Base-by-base conservation (phyloP, 2,888 invertebrate species). In the Mamestra brassicae region DNA sequence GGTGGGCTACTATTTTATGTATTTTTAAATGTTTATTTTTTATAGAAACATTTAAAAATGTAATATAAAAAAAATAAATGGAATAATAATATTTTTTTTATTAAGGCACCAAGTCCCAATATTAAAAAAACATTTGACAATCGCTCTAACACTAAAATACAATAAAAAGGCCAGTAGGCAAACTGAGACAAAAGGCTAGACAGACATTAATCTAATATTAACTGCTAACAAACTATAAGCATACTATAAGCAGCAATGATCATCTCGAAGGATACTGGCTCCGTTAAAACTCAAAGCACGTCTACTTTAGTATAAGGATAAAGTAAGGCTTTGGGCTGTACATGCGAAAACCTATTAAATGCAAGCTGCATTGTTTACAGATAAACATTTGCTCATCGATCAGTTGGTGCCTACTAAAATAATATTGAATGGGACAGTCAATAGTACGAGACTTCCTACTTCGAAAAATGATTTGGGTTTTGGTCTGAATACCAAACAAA, bases 261-360 rank as follows among this genome's bases (percentile, higher is more conserved):
- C 36, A 78, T n/a, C 58, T 58, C 13, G 57, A 77, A 72, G 60
- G 60, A 72, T 65, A 61, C 52, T 10, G 1, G 34, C 2, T 8
- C 36, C 2, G 15, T 77, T 74, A 34, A 74, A 36, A 80, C 8
- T 47, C 74, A 42, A 7, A 10, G 47, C 78, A 78, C 80, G 78
- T 74, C 15, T 7, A 17, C 15, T 66, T 45, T 4, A 17, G 54
- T 26, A 15, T 55, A n/a, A 74, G 78, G 80, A 74, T 79, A 78
- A 67, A 42, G 54, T 36, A 58, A 7, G 38, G n/a, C 2, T 70
- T 34, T 47, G 15, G 15, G 1, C 17, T 52, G 47, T 62, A 55
- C 3, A 15, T 34, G 62, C n/a, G n/a, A 64, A 63, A 71, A 62
- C 54, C 58, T 58, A 78, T 78, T 61, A 78, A 70, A 62, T 62